phyloP scores from a whole-genome alignment of 2,797 vertebrate species.

The Sparidentex hasta region DNA sequence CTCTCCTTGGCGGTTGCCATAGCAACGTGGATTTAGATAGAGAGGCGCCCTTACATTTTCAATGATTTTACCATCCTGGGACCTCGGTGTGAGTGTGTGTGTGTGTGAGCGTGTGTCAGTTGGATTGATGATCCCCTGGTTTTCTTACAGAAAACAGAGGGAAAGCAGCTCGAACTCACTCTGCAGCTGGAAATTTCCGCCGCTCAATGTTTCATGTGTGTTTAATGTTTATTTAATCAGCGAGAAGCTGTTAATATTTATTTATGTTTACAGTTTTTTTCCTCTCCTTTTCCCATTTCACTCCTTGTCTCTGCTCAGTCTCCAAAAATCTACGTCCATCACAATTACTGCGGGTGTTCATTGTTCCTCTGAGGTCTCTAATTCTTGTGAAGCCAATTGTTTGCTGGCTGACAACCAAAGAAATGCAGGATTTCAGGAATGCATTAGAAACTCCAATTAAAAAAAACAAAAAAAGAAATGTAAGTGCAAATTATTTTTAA shows the following conservation, averaged over 20 bases:
- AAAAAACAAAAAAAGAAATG: conserved; percentile 3
- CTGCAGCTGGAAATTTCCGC: conserved; percentile 36
- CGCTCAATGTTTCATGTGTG: conserved; percentile 48
- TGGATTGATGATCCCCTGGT: conserved; percentile 58
- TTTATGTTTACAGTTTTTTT: conserved; percentile 17
- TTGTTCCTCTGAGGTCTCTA: conserved; percentile 18
- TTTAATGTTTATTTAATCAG: conserved; percentile 54
- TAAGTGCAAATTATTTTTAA: conserved; percentile 1
- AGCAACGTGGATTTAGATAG: conserved; percentile 65
- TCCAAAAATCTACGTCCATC: conserved; percentile 15
- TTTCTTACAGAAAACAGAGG: conserved; percentile 51
- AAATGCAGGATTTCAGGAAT: neutral
- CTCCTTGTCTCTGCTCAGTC: conserved; percentile 9
- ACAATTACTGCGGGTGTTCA: neutral
- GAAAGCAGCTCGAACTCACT: conserved; percentile 54
- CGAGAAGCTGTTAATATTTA: conserved; percentile 31
- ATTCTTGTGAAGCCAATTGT: conserved; percentile 6
- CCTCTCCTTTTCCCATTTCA: conserved; percentile 3
- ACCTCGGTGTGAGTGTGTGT: conserved; percentile 22
- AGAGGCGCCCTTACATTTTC: conserved; percentile 51
- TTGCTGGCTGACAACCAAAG: conserved; percentile 9
- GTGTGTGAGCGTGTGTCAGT: conserved; percentile 37
- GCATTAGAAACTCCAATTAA: neutral
- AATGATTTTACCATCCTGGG: conserved; percentile 62
- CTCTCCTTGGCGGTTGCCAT: conserved; percentile 68